Base-by-base conservation (phyloP, 2,113 vertebrate species). In the human (Homo sapiens) region DNA sequence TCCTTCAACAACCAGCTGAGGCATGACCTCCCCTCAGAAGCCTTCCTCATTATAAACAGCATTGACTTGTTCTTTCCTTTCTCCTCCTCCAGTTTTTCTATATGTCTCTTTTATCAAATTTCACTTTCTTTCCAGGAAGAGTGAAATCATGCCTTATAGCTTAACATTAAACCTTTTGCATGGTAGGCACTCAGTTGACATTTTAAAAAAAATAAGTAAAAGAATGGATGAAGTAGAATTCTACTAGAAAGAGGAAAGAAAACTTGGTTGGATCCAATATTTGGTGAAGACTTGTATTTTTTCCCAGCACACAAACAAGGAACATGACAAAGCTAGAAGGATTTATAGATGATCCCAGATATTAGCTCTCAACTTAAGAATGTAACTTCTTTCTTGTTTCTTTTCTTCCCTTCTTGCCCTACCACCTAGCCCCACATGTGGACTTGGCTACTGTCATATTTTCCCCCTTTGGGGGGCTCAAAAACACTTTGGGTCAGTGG, bases 361-460 rank as follows among this genome's bases (percentile, higher is more conserved):
- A 45, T 8, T 61, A 76, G 27, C 25, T 68, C 35, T 59, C n/a
- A 18, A 8, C 4, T 14, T 35, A 57, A 66, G 1, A 50, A 12
- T 66, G 32, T 80, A 0, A 23, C 30, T 70, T 61, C 38, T 75
- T 61, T 90, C 43, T 50, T 45, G 0, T 59, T 45, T 88, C 5
- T 88, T 1, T 18, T 88, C 5, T n/a, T 59, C 16, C 23, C 23
- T 2, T 25, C 18, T 57, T 48, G 27, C 27, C 16, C 22, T 70
- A 27, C 8, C 55, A 2, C 16, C 32, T n/a, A 18, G 12, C 12
- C 8, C 10, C 10, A 18, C 0, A 50, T 27, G 20, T 2, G n/a
- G 4, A 17, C 3, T 45, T 70, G 32, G 18, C 27, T n/a, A 18
- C 9, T 82, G 4, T 30, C 27, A 72, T 10, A 2, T 43, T 73